Evolutionary conservation across 2,797 vertebrate genomes (phyloP).

Genomic region (Manis pentadactyla): DNA sequence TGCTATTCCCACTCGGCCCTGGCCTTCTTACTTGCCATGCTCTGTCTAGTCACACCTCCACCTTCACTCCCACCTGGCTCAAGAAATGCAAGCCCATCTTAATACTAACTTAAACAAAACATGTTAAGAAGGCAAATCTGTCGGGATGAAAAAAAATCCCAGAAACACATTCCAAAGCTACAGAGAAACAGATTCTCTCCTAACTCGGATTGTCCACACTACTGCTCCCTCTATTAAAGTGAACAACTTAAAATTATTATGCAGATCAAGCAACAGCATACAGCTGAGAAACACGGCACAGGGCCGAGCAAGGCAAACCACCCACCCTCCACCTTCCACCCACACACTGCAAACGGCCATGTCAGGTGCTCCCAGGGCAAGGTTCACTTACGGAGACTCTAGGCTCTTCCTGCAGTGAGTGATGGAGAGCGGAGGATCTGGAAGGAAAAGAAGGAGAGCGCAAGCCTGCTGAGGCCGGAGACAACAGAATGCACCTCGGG

Average conservation of each 20-base stretch:
- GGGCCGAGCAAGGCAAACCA: accelerated
- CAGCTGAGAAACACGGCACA: neutral
- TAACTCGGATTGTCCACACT: neutral
- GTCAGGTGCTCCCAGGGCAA: neutral
- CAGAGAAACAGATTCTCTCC: neutral
- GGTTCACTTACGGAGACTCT: slow-evolving; percentile 97
- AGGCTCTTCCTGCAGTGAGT: slow-evolving; percentile 98
- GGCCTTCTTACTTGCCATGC: neutral
- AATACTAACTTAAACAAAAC: neutral
- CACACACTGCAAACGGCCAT: neutral
- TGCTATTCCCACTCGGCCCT: neutral
- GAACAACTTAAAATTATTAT: neutral
- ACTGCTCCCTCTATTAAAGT: neutral
- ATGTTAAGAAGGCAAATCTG: neutral
- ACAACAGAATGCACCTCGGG: neutral
- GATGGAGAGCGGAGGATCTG: slow-evolving; percentile 98
- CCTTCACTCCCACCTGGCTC: neutral
- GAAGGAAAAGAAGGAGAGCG: slow-evolving; percentile 79
- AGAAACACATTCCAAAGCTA: neutral
- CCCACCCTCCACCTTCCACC: neutral
- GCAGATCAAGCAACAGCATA: neutral
- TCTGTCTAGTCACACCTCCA: neutral
- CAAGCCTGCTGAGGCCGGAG: neutral
- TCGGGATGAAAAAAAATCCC: neutral
- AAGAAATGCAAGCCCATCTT: slow-evolving; percentile 18